Percentiles rank a stretch among this genome's conserved stretches.
These are phyloP conservation scores for Orthonyx spaldingii DNA, from an alignment of 2,113 vertebrate species.

Conservation along the genomic window DNA sequence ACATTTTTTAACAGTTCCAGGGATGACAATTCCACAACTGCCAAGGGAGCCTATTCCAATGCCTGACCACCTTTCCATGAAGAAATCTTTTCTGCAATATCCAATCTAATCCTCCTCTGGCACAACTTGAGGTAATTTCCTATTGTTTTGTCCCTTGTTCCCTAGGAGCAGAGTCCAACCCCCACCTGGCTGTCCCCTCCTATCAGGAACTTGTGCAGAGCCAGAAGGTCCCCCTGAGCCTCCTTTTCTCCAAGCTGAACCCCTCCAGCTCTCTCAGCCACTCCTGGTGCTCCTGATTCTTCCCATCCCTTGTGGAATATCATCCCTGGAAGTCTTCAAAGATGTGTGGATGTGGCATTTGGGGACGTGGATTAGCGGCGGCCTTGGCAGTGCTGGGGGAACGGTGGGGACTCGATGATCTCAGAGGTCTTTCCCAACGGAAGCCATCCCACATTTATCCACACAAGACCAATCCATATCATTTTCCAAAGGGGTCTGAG, in stretches of 20 bases:
- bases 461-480: background rate
- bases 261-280: background rate
- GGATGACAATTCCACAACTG: background rate
- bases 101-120: background rate
- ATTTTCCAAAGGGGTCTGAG: background rate
- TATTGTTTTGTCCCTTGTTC: background rate
- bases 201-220: background rate
- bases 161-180: rapidly evolving
- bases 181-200: background rate
- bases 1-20: background rate
- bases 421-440: background rate
- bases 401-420: rapidly evolving
- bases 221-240: background rate
- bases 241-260: background rate
- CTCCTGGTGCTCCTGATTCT: background rate
- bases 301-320: background rate
- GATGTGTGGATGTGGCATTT: background rate
- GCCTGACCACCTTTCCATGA: background rate
- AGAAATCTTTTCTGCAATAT: background rate
- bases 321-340: background rate
- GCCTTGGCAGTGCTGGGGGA: background rate
- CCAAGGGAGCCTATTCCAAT: background rate
- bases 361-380: rapidly evolving
- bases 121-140: background rate
- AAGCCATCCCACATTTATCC: background rate